Conservation (phyloP, 2,113 vertebrate species). For the Cyprinus carpio region DNA sequence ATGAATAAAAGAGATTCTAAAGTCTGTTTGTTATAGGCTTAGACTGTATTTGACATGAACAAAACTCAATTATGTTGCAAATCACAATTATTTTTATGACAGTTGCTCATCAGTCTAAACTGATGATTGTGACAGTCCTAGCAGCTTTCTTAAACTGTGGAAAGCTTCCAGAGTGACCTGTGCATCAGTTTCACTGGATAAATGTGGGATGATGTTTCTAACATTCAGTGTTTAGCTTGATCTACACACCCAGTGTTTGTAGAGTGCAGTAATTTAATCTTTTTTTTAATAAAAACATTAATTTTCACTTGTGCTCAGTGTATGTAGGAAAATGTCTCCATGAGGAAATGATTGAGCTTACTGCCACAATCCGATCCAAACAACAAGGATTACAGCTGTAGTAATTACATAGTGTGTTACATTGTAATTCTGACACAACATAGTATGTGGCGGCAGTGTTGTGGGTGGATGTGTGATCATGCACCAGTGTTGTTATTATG, state of each 20-base stretch:
- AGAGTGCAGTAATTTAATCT: no score
- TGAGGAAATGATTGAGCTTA: not conserved
- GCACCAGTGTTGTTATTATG: not conserved
- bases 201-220: not conserved
- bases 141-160: not conserved
- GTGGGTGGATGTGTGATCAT: not conserved
- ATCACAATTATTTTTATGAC: not conserved
- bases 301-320: not conserved
- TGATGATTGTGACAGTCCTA: not conserved
- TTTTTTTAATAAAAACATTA: not conserved
- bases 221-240: not conserved
- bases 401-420: slow-evolving; percentile 14
- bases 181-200: not conserved
- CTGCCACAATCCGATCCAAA: not conserved
- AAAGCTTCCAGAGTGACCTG: not conserved
- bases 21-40: not conserved
- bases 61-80: not conserved
- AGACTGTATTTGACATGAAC: not conserved
- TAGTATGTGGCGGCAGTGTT: not conserved
- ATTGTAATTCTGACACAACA: slow-evolving; percentile 1
- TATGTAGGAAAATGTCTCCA: not conserved
- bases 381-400: slow-evolving; percentile 17
- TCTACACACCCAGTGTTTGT: not conserved
- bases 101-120: not conserved
- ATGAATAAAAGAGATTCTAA: not conserved